Evolutionary conservation across 2,888 invertebrate genomes (phyloP).

Genomic region (Alloplasta piceator): DNA sequence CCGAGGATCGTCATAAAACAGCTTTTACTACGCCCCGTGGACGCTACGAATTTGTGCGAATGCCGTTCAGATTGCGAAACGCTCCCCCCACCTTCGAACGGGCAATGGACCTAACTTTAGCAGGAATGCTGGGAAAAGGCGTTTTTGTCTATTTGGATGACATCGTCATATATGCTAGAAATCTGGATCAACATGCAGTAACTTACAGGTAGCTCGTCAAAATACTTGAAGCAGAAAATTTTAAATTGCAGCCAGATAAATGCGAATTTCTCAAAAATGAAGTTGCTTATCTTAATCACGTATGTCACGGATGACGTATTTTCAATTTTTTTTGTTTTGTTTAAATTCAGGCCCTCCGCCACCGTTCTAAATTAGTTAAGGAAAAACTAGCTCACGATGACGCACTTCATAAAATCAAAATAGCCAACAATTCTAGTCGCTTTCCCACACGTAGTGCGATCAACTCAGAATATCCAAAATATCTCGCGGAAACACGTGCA

Average conservation of each 20-base stretch:
- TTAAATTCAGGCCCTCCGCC: too few relatives aligned
- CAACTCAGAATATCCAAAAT: too few relatives aligned
- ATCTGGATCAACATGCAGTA: too few relatives aligned
- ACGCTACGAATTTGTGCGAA: slow-evolving; percentile 68
- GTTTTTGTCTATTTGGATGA: not conserved
- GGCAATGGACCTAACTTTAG: slow-evolving; percentile 71
- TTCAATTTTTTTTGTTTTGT: too few relatives aligned
- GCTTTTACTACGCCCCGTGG: slow-evolving; percentile 68
- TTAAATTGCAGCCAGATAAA: slow-evolving; percentile 46
- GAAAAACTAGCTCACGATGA: too few relatives aligned
- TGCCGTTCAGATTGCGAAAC: slow-evolving; percentile 76
- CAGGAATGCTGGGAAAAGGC: too few relatives aligned
- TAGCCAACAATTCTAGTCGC: too few relatives aligned
- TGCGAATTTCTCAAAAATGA: slow-evolving; percentile 39
- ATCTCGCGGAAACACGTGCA: too few relatives aligned
- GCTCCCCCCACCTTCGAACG: slow-evolving; percentile 76
- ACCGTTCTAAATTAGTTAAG: too few relatives aligned
- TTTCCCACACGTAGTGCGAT: too few relatives aligned
- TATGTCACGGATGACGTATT: too few relatives aligned
- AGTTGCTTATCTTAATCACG: slow-evolving; percentile 47
- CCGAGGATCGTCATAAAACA: slow-evolving; percentile 64
- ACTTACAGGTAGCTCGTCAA: not conserved
- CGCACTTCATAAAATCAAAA: too few relatives aligned
- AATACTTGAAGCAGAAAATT: slow-evolving; percentile 2
- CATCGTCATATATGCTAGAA: slow-evolving; percentile 26